Evolutionary conservation across 2,888 invertebrate species (phyloP).

Genomic region (Rosalia funebris): DNA sequence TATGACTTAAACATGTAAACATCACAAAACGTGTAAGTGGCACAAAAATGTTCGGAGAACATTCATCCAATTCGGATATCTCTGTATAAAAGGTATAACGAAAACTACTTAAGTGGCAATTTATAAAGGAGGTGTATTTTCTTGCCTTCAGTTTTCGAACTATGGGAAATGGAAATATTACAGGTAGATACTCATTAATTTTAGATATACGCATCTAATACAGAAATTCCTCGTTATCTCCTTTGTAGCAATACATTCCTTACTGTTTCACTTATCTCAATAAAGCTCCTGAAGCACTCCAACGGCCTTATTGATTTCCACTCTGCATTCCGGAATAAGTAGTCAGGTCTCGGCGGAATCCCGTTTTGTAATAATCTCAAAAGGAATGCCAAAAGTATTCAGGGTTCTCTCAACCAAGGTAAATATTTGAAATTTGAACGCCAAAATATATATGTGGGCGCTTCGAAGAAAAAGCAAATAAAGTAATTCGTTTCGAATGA

Average conservation of each 20-base stretch:
- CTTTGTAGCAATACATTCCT: not conserved
- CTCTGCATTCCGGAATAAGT: conserved; percentile 16
- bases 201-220: no score
- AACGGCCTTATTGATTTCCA: conserved; percentile 11
- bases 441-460: conserved; percentile 36
- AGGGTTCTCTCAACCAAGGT: conserved; percentile 44
- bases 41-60: no score
- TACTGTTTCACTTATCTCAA: not conserved
- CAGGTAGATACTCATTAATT: no score
- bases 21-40: no score
- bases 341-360: conserved; percentile 7
- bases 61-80: no score
- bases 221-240: no score
- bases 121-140: no score
- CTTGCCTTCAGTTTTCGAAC: no score
- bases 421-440: conserved; percentile 56
- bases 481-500: conserved; percentile 38
- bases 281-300: not conserved
- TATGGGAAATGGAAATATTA: no score
- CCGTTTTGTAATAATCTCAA: conserved; percentile 41
- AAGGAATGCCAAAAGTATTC: conserved; percentile 43
- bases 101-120: no score
- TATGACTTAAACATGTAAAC: no score
- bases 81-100: no score
- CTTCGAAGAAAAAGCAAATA: conserved; percentile 37